Conservation (phyloP, 2,888 invertebrate species). For the Catocala nupta region DNA sequence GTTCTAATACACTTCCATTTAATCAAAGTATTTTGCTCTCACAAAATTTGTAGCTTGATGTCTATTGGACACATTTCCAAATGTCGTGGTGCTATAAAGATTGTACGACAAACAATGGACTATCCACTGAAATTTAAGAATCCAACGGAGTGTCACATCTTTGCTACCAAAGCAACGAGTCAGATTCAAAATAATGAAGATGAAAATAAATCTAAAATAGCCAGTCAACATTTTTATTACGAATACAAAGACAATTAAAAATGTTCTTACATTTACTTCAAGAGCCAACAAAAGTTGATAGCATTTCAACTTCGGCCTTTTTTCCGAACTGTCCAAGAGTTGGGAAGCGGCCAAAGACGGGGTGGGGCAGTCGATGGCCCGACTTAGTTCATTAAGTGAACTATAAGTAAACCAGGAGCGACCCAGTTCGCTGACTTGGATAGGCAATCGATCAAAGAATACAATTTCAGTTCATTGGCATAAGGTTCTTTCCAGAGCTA, state of each 20-base stretch:
- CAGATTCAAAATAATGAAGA: no score
- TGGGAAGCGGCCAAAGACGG: constrained; percentile 40
- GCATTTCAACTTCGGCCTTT: constrained; percentile 36
- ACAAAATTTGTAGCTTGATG: no score
- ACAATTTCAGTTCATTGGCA: constrained; percentile 27
- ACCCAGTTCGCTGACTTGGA: constrained; percentile 21
- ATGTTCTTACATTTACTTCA: constrained; percentile 19
- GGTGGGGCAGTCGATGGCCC: constrained; percentile 20
- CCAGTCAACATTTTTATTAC: no score
- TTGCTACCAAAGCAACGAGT: no score
- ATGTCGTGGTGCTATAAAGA: no score
- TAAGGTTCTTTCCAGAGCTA: background rate
- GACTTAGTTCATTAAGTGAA: constrained; percentile 51
- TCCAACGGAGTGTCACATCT: no score
- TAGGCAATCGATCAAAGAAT: constrained; percentile 33
- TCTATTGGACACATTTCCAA: no score
- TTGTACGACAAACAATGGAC: no score
- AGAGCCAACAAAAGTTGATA: constrained; percentile 28
- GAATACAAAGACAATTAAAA: constrained; percentile 6
- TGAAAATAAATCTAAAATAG: no score
- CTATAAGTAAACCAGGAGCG: constrained; percentile 42
- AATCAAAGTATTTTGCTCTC: no score
- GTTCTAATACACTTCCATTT: no score
- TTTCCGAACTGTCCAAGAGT: constrained; percentile 32
- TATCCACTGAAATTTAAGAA: no score